Base-by-base conservation (phyloP, 2,113 vertebrate genomes). In the Silurus meridionalis region DNA sequence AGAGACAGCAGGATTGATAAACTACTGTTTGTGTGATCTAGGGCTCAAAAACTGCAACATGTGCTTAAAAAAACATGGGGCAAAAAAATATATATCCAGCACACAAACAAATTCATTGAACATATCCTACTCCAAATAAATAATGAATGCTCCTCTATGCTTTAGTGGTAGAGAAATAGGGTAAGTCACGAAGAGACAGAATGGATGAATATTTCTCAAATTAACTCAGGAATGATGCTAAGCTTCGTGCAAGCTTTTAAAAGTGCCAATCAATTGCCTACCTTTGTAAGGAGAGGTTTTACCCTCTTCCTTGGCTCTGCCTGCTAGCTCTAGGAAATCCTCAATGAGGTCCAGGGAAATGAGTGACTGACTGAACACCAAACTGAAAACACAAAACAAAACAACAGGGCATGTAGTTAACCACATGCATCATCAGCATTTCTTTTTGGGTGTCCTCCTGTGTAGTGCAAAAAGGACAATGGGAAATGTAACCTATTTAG, bases 301-400 rank as follows among this genome's bases (percentile, higher is more conserved):
- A 0, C 91, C 95, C 87, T 96, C 96, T 71, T 97, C 96, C 90
- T 96, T 96, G 75, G 96, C 96, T 89, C 95, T 94, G 93, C 94
- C 96, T 77, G 97, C 92, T 88, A 99, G 91, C 87, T 99, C 97
- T 90, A 99, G 95, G 94, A 99, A 99, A 94, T 99, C 98, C 92
- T 99, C 98, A 86, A 99, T 99, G 90, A 99, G 95, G 93, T 99
- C 97, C 92, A 99, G 93, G 87, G 98, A 99, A 94, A 99, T 99
- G 9, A 99, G 95, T 78, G 98, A 99, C 89, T 99, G 98, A 94
- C 98, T 99, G 89, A 99, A 99, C 88, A 99, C 98, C 92, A 99
- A 95, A 50, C 96, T 99, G 94, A 37, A 37, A 37, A 37, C 1
- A 37, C 1, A 37, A 37, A 37, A 37, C n/a, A 90, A 93, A 92